These are phyloP conservation scores for Prolemur simus DNA, from an alignment of 2,113 vertebrate species.

Conservation along the genomic window DNA sequence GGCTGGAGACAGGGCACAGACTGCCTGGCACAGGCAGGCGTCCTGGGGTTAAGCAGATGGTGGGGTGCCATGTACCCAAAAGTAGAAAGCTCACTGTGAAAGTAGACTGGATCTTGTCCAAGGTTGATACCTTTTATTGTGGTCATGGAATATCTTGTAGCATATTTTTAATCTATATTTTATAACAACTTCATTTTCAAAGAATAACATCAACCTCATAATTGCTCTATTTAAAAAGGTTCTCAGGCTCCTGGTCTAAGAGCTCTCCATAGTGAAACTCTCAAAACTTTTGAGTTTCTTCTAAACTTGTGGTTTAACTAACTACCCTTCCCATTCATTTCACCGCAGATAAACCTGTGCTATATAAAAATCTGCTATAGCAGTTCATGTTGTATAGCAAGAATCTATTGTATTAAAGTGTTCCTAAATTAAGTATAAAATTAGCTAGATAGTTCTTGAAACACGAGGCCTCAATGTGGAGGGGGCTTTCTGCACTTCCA, in stretches of 20 bases:
- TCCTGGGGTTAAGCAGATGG: neutral
- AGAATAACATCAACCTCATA: neutral
- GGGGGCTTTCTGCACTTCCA: neutral
- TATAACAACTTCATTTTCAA: neutral
- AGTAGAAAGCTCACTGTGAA: neutral
- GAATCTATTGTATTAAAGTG: neutral
- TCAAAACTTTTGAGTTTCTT: neutral
- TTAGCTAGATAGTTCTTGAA: neutral
- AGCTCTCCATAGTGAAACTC: neutral
- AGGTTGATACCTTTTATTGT: neutral
- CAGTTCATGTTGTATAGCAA: neutral
- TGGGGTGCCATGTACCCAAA: neutral
- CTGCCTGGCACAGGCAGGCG: neutral
- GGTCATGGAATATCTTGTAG: neutral
- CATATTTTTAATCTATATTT: neutral
- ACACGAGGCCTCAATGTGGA: neutral
- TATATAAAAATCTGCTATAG: neutral
- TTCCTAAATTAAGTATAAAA: neutral
- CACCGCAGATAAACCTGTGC: neutral
- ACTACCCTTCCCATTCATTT: neutral
- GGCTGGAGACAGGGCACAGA: neutral
- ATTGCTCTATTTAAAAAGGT: neutral
- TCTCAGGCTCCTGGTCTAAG: neutral
- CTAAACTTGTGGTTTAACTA: neutral
- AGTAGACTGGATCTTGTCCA: neutral